Evolutionary conservation across 2,888 invertebrate species (phyloP).

Genomic region (Latrodectus elegans): DNA sequence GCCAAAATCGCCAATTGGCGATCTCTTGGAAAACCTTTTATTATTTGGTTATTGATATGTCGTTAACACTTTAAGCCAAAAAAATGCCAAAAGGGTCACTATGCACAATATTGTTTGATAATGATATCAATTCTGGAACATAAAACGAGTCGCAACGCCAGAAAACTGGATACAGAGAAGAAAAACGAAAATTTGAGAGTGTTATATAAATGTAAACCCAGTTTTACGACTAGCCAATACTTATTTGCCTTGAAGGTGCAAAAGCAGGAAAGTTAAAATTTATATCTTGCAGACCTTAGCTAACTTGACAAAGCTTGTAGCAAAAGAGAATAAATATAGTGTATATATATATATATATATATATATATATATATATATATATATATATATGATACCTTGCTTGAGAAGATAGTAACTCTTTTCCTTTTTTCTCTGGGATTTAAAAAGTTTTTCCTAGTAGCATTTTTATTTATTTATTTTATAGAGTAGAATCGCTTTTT

Average conservation of each 20-base stretch:
- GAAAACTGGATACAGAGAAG: background rate
- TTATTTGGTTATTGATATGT: background rate
- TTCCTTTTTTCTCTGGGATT: background rate
- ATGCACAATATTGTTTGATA: background rate
- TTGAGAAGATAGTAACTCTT: background rate
- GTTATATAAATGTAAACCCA: background rate
- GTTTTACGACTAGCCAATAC: background rate
- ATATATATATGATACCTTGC: background rate
- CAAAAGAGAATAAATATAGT: background rate
- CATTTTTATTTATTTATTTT: slow-evolving; percentile 3
- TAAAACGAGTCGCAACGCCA: background rate
- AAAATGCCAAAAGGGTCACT: background rate
- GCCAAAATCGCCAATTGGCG: background rate
- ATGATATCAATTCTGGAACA: slow-evolving; percentile 18
- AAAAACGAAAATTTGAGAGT: background rate
- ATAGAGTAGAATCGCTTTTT: slow-evolving; percentile 6
- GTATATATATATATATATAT: background rate
- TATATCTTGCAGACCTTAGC: slow-evolving; percentile 4
- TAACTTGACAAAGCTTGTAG: slow-evolving; percentile 5
- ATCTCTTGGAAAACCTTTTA: no score
- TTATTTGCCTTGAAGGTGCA: background rate
- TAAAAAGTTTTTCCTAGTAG: background rate
- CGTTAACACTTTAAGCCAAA: background rate
- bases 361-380: background rate
- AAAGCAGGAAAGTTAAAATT: slow-evolving; percentile 13